These are phyloP conservation scores for Pogonognathellus flavescens DNA, from an alignment of 1,140 invertebrate species.

Conservation along the genomic window DNA sequence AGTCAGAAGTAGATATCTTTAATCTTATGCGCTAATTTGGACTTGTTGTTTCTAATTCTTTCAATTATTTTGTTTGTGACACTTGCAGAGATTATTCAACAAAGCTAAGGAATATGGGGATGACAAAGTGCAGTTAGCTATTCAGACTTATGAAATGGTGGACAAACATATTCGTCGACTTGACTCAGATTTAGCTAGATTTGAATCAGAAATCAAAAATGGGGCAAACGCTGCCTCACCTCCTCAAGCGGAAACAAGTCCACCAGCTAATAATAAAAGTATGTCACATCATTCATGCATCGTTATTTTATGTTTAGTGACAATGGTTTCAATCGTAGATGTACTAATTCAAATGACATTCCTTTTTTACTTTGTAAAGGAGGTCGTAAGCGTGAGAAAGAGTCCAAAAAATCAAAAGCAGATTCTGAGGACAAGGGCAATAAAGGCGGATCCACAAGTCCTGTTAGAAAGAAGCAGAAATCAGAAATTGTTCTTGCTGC, in stretches of 20 bases:
- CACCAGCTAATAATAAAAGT: slow-evolving; percentile 69
- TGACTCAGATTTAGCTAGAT: slow-evolving; percentile 94
- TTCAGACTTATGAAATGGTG: slow-evolving; percentile 98
- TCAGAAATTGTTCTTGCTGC: slow-evolving; percentile 66
- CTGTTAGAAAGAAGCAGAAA: slow-evolving; percentile 65
- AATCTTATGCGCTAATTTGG: too few relatives aligned
- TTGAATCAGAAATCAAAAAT: slow-evolving; percentile 97
- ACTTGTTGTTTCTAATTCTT: too few relatives aligned
- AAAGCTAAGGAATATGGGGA: slow-evolving; percentile 95
- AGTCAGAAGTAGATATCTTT: neutral
- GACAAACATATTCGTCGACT: slow-evolving; percentile 96
- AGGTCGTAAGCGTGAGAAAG: slow-evolving; percentile 75
- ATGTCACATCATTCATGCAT: too few relatives aligned
- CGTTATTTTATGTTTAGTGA: too few relatives aligned
- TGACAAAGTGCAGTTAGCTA: slow-evolving; percentile 96
- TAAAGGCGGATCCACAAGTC: slow-evolving; percentile 72
- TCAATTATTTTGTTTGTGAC: too few relatives aligned
- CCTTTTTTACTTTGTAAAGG: slow-evolving; percentile 69
- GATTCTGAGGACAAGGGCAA: slow-evolving; percentile 78
- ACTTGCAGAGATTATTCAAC: slow-evolving; percentile 82
- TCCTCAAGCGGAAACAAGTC: slow-evolving; percentile 71
- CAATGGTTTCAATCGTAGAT: too few relatives aligned
- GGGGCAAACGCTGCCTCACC: slow-evolving; percentile 72
- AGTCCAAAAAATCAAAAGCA: slow-evolving; percentile 75
- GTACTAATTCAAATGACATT: slow-evolving; percentile 1